These are phyloP conservation scores for Dysidea cf. avara DNA, from an alignment of 37 sponge, comb jelly and placozoan species.

Conservation along the genomic window DNA sequence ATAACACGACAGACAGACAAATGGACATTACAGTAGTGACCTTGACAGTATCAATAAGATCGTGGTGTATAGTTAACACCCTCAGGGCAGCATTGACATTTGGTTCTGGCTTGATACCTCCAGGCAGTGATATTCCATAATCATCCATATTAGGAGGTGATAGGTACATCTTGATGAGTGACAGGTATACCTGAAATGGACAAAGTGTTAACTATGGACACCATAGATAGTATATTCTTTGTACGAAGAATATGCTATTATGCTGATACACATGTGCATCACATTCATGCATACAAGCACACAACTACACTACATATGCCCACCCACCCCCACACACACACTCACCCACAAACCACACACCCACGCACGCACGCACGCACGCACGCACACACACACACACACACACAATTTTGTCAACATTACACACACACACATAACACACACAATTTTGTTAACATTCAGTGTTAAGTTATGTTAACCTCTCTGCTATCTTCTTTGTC, in stretches of 20 bases:
- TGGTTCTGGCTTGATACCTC: slow-evolving; percentile 27
- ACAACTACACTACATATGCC: not conserved
- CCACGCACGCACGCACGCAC: no score
- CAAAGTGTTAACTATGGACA: no score
- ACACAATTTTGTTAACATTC: no score
- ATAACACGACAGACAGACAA: no score
- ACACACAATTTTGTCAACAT: no score
- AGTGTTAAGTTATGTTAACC: no score
- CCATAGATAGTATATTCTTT: no score
- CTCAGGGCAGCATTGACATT: slow-evolving; percentile 64
- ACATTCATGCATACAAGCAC: no score
- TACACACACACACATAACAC: no score
- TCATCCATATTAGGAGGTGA: slow-evolving; percentile 49
- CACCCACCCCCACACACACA: no score
- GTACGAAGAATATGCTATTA: not conserved
- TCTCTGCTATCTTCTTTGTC: slow-evolving; percentile 50
- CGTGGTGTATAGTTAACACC: slow-evolving; percentile 64
- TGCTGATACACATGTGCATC: not conserved
- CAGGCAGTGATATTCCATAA: slow-evolving; percentile 32
- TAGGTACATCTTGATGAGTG: slow-evolving; percentile 77
- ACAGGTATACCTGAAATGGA: slow-evolving; percentile 66
- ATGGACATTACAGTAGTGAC: slow-evolving; percentile 23
- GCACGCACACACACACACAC: no score
- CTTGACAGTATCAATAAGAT: slow-evolving; percentile 76
- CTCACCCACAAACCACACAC: no score